Conservation (phyloP, 2,888 invertebrate species). For the Drosophila koepferae region DNA sequence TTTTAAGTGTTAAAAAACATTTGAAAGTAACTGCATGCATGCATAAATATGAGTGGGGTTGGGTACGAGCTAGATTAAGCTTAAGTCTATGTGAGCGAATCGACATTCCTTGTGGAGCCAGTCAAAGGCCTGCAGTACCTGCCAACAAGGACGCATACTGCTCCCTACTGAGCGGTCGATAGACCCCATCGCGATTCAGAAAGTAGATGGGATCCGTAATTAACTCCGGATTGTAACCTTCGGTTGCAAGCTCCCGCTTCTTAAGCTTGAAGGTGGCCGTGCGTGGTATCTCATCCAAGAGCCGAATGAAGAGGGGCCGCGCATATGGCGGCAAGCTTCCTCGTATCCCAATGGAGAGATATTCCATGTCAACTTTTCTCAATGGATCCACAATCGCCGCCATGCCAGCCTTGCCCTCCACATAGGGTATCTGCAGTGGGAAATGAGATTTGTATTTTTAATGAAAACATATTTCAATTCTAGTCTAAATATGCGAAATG, state of each 20-base stretch:
- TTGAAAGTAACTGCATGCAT: constrained; percentile 19
- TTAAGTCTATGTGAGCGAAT: constrained; percentile 14
- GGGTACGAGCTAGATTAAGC: constrained; percentile 23
- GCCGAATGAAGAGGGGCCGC: constrained; percentile 93
- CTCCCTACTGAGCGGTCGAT: constrained; percentile 85
- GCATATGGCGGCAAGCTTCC: constrained; percentile 93
- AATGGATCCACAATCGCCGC: constrained; percentile 92
- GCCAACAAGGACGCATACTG: constrained; percentile 86
- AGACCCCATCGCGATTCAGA: constrained; percentile 86
- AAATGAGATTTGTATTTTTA: background rate
- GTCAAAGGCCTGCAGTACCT: constrained; percentile 87
- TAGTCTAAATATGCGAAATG: no score
- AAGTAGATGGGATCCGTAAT: constrained; percentile 92
- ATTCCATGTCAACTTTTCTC: constrained; percentile 87
- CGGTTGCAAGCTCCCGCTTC: constrained; percentile 93
- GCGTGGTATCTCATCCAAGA: constrained; percentile 91
- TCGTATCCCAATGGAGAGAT: constrained; percentile 89
- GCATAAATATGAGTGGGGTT: constrained; percentile 1
- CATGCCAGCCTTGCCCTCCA: constrained; percentile 97
- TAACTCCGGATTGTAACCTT: constrained; percentile 92
- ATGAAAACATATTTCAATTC: background rate
- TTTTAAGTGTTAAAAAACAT: constrained; percentile 49
- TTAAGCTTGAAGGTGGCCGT: constrained; percentile 97
- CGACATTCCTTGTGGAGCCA: background rate
- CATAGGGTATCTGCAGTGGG: constrained; percentile 88